Evolutionary conservation across 2,797 vertebrate genomes (phyloP).

Genomic region (Smutsia temminckii): DNA sequence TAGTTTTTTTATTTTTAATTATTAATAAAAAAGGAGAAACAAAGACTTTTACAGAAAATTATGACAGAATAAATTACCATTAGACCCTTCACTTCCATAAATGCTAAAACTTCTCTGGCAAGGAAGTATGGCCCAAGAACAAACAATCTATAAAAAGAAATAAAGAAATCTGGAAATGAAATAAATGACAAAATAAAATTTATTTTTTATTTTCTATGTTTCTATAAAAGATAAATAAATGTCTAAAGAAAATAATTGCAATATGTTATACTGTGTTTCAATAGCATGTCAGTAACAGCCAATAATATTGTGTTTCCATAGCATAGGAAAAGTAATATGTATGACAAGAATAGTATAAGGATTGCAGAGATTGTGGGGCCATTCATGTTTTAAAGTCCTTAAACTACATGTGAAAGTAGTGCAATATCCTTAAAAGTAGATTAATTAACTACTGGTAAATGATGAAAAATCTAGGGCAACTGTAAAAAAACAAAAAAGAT

Average conservation of each 20-base stretch:
- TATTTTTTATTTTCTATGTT: neutral
- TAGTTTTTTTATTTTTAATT: neutral
- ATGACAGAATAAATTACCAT: neutral
- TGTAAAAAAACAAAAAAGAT: neutral
- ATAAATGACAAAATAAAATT: neutral
- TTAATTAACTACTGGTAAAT: neutral
- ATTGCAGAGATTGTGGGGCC: neutral
- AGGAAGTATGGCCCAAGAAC: neutral
- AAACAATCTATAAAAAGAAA: neutral
- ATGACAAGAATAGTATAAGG: neutral
- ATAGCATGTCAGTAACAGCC: neutral
- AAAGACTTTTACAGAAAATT: neutral
- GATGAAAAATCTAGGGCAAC: neutral
- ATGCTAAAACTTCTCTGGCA: neutral
- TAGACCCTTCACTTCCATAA: neutral
- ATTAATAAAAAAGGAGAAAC: neutral
- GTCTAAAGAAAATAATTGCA: neutral
- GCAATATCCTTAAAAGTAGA: neutral
- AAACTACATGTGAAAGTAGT: neutral
- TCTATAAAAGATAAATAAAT: neutral
- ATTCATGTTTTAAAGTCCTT: neutral
- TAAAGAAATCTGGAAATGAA: neutral
- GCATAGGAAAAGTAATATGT: neutral
- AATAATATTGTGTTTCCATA: neutral
- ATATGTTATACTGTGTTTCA: neutral